These are phyloP conservation scores for Elmis aenea DNA, from an alignment of 2,888 invertebrate species.

Conservation along the genomic window DNA sequence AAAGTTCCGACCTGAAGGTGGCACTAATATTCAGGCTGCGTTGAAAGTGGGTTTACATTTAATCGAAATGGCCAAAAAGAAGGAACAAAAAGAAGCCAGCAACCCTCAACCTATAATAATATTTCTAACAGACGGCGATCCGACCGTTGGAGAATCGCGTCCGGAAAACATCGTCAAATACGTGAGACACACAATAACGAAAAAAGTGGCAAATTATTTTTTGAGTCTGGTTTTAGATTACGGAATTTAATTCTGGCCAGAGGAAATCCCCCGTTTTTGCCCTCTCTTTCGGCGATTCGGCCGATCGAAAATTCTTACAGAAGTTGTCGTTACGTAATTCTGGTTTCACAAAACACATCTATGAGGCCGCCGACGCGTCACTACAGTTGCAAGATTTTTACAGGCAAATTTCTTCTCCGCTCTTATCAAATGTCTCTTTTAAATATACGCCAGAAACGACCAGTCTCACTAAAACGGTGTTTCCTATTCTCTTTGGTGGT, in stretches of 20 bases:
- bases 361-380: conserved; percentile 64
- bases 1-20: conserved; percentile 53
- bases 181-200: too few relatives aligned
- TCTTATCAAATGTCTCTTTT: conserved; percentile 62
- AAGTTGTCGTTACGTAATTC: conserved; percentile 60
- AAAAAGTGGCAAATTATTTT: too few relatives aligned
- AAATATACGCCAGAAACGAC: conserved; percentile 57
- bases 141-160: conserved; percentile 56
- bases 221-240: too few relatives aligned
- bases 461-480: conserved; percentile 52
- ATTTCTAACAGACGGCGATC: conserved; percentile 64
- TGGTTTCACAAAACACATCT: conserved; percentile 66
- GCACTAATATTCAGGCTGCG: conserved; percentile 66
- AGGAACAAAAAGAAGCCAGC: conserved; percentile 23
- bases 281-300: conserved; percentile 65
- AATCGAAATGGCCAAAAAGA: conserved; percentile 29
- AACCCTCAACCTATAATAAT: conserved; percentile 58
- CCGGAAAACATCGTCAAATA: too few relatives aligned
- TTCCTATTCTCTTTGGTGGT: conserved; percentile 59
- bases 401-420: conserved; percentile 63
- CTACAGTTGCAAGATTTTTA: conserved; percentile 64
- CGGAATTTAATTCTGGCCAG: conserved; percentile 49
- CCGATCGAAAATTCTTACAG: conserved; percentile 62
- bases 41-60: conserved; percentile 50
- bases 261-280: conserved; percentile 53